Evolutionary conservation across 2,113 vertebrate genomes (phyloP).

Genomic region (Notarius quadriscutis): DNA sequence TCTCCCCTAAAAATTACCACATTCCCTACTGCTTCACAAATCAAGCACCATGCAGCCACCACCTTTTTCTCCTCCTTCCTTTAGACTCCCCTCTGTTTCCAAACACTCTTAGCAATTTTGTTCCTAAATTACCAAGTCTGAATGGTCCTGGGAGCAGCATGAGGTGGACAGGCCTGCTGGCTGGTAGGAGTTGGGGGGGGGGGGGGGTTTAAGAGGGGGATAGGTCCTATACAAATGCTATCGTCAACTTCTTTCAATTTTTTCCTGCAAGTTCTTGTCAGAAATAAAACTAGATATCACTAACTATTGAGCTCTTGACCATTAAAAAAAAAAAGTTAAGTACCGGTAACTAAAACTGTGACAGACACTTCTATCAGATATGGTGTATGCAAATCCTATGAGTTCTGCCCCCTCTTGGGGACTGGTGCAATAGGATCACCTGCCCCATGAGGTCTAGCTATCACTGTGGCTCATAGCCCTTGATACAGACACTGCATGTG

Average conservation of each 20-base stretch:
- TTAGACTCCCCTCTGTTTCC: constrained; percentile 61
- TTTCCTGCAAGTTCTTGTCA: constrained; percentile 70
- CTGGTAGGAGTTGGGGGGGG: constrained; percentile 57
- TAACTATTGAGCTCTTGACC: constrained; percentile 51
- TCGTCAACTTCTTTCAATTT: constrained; percentile 75
- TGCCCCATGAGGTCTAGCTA: constrained; percentile 56
- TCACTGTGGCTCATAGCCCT: constrained; percentile 61
- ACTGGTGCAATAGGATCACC: constrained; percentile 61
- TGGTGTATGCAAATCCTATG: constrained; percentile 61
- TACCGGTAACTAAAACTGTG: constrained; percentile 63
- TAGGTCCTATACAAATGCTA: constrained; percentile 53
- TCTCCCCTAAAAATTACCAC: constrained; percentile 71
- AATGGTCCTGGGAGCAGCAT: constrained; percentile 73
- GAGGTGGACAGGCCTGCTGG: constrained; percentile 68
- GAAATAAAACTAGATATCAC: constrained; percentile 74
- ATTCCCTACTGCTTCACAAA: constrained; percentile 71
- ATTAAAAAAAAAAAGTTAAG: constrained; percentile 33
- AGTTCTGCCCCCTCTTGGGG: constrained; percentile 49
- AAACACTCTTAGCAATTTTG: constrained; percentile 59
- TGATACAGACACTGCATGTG: constrained; percentile 48
- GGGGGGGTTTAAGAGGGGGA: constrained; percentile 54
- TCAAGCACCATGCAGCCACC: constrained; percentile 65
- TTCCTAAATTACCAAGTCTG: constrained; percentile 71
- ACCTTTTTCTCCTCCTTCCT: constrained; percentile 39
- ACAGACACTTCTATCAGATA: constrained; percentile 6